Evolutionary conservation across 2,888 invertebrate genomes (phyloP).

Genomic region (Kuschelorhynchus macadamiae): DNA sequence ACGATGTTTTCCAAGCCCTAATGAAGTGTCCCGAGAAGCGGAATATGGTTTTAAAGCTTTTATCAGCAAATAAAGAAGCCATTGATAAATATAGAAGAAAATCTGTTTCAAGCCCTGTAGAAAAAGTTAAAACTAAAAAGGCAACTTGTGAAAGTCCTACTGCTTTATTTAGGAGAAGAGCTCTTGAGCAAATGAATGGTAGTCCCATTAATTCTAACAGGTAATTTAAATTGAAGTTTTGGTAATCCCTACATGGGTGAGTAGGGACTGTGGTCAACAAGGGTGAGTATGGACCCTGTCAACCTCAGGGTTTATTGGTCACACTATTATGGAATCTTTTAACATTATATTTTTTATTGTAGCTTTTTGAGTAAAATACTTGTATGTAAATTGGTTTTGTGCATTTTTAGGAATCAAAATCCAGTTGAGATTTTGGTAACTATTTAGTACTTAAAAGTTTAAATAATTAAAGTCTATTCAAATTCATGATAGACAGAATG

Average conservation of each 20-base stretch:
- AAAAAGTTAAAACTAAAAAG: constrained; percentile 53
- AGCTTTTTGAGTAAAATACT: too few relatives aligned
- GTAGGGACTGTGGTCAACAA: too few relatives aligned
- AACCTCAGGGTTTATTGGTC: too few relatives aligned
- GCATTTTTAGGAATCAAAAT: too few relatives aligned
- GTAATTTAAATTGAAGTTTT: constrained; percentile 15
- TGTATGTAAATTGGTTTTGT: too few relatives aligned
- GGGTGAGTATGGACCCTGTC: too few relatives aligned
- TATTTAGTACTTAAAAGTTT: too few relatives aligned
- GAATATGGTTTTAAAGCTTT: constrained; percentile 58
- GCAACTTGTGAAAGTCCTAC: constrained; percentile 63
- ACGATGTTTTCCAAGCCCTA: constrained; percentile 51
- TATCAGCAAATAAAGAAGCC: constrained; percentile 58
- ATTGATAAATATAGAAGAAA: constrained; percentile 53
- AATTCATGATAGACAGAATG: too few relatives aligned
- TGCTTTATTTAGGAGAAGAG: constrained; percentile 61
- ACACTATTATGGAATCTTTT: too few relatives aligned
- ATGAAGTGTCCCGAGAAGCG: constrained; percentile 61
- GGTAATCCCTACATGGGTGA: not conserved
- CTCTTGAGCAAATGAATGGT: constrained; percentile 54
- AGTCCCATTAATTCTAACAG: constrained; percentile 20
- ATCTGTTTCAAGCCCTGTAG: constrained; percentile 47
- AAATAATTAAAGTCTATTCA: too few relatives aligned
- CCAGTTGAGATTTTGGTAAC: too few relatives aligned
- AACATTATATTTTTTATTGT: not conserved